Evolutionary conservation across 2,888 invertebrate genomes (phyloP), one percentile per base, ranked within the genome.

Genomic region (Charanyca ferruginea): DNA sequence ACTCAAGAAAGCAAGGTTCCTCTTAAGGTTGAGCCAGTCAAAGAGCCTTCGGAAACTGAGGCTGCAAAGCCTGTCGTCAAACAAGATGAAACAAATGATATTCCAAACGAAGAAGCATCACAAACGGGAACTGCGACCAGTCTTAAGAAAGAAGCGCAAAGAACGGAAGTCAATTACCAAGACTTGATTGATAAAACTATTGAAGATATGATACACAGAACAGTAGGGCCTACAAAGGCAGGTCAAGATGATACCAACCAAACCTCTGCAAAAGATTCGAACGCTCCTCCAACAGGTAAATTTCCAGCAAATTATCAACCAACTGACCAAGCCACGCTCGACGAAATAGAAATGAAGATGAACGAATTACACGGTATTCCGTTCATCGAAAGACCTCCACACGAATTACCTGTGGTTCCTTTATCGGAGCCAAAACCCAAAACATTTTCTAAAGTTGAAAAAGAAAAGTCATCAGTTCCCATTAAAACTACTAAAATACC

Each of bases 341-440:
- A 95, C 73, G 93, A 91, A 48, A 93, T 95, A 65, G 95, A 95
- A 88, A 93, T 90, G 88, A 92, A 94, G 85, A 95, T 95, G 95
- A 95, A 94, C 67, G 95, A 95, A 80, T 83, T 95, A 61, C 95
- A 95, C 71, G 95, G 95, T 18, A 93, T 94, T 42, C 92, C 93
- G 35, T 92, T 91, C 66, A 89, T 92, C 16, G 94, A 94, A 79
- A 85, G 92, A 75, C 92, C 93, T 25, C 83, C 88, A 3, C 91
- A 93, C 77, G 92, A 94, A 80, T 77, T 91, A 47, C 90, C 92
- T 13, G 83, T 88, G 67, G 81, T 87, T 38, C 77, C 77, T 41
- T 86, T 85, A 61, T 28, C 83, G 32, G 89, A 88, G 18, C 45
- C 68, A 18, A 91, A 89, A 83, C 80, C 77, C 7, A 70, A 75